Base-by-base conservation (phyloP, 53 echinoderm and acorn worm species). In the Astropecten irregularis region DNA sequence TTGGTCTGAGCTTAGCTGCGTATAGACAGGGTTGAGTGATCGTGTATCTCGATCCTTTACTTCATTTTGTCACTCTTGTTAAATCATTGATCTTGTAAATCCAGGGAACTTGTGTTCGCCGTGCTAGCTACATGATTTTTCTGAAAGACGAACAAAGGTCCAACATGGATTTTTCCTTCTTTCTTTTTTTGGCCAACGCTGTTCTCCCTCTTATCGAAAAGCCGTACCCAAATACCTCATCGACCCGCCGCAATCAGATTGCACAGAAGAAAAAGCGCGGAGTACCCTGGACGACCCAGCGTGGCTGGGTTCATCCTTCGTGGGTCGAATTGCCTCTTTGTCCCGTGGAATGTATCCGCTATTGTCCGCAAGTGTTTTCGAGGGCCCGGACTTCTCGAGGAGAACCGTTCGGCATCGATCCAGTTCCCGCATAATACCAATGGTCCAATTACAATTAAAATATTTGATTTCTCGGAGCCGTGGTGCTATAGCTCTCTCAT, bases 361-460 rank as follows among this genome's bases (percentile, higher is more conserved):
- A 23, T 74, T 74, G 74, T 74, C 57, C 39, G 37, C 54, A 74
- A 74, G 74, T 74, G 74, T 74, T 74, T 74, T 74, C 74, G 74
- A 74, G 57, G 23, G 39, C 74, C 57, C 34, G 8, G 74, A 27
- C 56, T 55, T 74, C 74, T 57, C 51, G 54, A 74, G 74, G 53
- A 40, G 56, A 23, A 34, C 37, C 21, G 26, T 51, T 74, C 0
- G 22, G 18, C 53, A 84, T 84, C 84, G 84, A 84, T 84, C 69
- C 69, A 8, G 22, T 49, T 29, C 46, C 72, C 72, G 71, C 30
- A 72, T 84, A 62, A n/a, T 72, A 48, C 62, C 71, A 48, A 31
- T 71, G 71, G 84, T 31, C 48, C 59, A 84, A 72, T 71, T 84
- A 72, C 84, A 84, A 84, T 71, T 84, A 72, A 71, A 84, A 61